Conservation (phyloP, 92 coral and sea anemone species). For the Porites evermanni region DNA sequence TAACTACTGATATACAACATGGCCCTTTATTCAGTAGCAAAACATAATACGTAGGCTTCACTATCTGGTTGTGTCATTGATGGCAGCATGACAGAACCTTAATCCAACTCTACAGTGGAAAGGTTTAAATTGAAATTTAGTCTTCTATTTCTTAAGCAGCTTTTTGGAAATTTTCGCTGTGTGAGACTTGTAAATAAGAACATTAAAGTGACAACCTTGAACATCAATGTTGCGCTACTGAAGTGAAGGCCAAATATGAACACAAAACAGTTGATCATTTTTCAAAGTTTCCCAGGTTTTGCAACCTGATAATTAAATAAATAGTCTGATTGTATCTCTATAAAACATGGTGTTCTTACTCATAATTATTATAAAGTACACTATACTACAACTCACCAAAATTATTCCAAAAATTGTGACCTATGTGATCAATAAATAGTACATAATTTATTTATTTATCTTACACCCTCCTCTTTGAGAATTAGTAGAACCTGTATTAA, state of each 20-base stretch:
- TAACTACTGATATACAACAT: no score
- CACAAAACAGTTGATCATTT: background rate
- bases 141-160: no score
- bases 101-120: no score
- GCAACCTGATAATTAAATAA: background rate
- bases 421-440: conserved; percentile 39
- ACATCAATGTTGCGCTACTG: no score
- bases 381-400: conserved; percentile 20
- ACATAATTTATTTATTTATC: background rate
- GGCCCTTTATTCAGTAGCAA: no score
- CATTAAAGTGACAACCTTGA: background rate
- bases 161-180: no score
- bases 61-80: no score
- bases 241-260: no score
- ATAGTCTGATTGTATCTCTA: conserved; percentile 26
- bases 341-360: conserved; percentile 8
- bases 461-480: background rate
- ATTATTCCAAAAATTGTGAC: conserved; percentile 17
- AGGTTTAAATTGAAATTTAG: no score
- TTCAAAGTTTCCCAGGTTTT: background rate
- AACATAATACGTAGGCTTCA: no score
- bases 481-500: background rate
- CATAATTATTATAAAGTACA: background rate
- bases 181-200: background rate
- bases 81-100: no score